Conservation (phyloP, 2,888 invertebrate genomes). For the Pyrrhia umbra region DNA sequence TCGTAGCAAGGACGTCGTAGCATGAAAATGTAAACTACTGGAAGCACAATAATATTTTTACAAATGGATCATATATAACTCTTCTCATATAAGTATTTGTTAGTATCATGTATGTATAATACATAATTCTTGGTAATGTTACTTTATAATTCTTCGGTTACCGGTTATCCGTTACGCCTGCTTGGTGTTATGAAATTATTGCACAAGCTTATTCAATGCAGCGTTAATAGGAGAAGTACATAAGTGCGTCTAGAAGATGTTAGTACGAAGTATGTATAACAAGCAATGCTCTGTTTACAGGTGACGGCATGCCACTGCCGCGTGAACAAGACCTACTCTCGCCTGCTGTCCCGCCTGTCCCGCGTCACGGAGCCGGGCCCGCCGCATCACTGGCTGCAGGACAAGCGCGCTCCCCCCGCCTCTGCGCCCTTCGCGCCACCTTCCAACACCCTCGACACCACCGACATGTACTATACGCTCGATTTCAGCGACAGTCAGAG, state of each 20-base stretch:
- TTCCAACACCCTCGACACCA: constrained; percentile 91
- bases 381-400: constrained; percentile 91
- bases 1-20: too few species aligned
- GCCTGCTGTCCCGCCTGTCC: constrained; percentile 90
- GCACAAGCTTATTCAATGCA: constrained; percentile 33
- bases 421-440: constrained; percentile 71
- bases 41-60: too few species aligned
- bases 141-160: constrained; percentile 10
- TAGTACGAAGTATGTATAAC: constrained; percentile 8
- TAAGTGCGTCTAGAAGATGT: constrained; percentile 2
- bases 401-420: constrained; percentile 83
- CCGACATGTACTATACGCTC: constrained; percentile 94
- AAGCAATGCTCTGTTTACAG: constrained; percentile 77
- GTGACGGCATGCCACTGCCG: constrained; percentile 95
- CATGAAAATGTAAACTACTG: too few species aligned
- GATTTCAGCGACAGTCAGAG: constrained; percentile 94
- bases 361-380: constrained; percentile 80
- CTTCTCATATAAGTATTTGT: too few species aligned
- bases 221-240: constrained; percentile 14
- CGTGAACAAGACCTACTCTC: constrained; percentile 94
- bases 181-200: constrained; percentile 36
- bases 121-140: not conserved
- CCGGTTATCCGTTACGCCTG: constrained; percentile 29
- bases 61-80: too few species aligned
- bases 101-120: too few species aligned